Evolutionary conservation across 2,113 vertebrate genomes (phyloP).

Genomic region (Erinaceus europaeus): DNA sequence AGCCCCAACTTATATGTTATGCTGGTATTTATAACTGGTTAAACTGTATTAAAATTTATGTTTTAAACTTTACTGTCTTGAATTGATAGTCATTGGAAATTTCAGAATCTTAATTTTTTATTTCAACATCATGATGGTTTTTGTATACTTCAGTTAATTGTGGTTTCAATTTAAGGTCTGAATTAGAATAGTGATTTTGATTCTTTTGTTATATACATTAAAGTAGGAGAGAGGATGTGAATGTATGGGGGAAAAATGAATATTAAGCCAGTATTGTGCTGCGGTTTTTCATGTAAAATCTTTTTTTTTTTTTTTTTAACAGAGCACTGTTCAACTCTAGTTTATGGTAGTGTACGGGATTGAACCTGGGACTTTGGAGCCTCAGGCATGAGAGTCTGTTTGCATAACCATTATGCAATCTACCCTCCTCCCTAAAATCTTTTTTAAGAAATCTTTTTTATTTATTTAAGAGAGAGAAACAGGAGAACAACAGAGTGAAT

Average conservation of each 20-base stretch:
- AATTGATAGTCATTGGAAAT: background rate
- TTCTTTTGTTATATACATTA: background rate
- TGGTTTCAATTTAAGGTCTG: background rate
- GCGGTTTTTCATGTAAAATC: too few relatives aligned
- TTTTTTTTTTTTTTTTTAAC: too few relatives aligned
- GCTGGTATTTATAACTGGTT: background rate
- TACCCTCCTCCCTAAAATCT: too few relatives aligned
- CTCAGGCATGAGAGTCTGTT: too few relatives aligned
- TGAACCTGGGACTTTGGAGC: too few relatives aligned
- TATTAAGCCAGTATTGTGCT: background rate
- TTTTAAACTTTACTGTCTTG: background rate
- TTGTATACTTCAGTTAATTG: background rate
- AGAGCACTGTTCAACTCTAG: too few relatives aligned
- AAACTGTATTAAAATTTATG: background rate
- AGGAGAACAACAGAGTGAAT: too few relatives aligned
- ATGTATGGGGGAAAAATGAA: background rate
- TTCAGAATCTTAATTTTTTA: background rate
- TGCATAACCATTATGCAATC: too few relatives aligned
- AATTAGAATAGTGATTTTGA: background rate
- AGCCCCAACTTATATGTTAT: too few relatives aligned
- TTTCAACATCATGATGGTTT: background rate
- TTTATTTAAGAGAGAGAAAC: too few relatives aligned
- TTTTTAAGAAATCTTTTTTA: too few relatives aligned
- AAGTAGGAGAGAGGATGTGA: background rate
- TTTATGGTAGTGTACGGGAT: too few relatives aligned